phyloP scores from a whole-genome alignment of 2,113 vertebrate genomes.

The Psittacus erithacus region DNA sequence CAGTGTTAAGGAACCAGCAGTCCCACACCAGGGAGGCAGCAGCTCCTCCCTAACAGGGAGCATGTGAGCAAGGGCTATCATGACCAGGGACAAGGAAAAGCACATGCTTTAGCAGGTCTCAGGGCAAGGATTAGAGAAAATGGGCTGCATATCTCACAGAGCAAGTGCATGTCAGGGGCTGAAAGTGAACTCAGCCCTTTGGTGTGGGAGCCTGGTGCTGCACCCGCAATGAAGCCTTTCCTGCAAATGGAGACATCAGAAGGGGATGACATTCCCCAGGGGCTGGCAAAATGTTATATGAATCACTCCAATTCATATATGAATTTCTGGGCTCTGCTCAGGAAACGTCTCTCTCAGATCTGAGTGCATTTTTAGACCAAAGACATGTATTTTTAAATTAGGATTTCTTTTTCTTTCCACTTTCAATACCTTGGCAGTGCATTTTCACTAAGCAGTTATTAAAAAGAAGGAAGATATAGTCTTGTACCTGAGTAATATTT shows the following conservation, averaged over 20 bases:
- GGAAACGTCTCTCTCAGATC: constrained; percentile 42
- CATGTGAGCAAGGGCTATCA: background rate
- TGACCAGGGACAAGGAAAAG: background rate
- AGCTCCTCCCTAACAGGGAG: background rate
- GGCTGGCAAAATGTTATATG: constrained; percentile 45
- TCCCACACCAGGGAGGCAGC: background rate
- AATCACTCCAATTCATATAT: background rate
- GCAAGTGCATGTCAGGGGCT: accelerated
- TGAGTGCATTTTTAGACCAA: constrained; percentile 24
- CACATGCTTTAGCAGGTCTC: background rate
- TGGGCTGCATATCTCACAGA: background rate
- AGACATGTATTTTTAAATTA: constrained; percentile 34
- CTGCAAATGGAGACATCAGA: constrained; percentile 54
- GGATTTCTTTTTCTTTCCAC: background rate
- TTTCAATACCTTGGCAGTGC: background rate
- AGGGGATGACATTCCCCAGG: background rate
- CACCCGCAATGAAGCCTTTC: background rate
- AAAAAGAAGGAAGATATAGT: constrained; percentile 12
- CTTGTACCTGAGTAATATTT: background rate
- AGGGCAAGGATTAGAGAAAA: background rate
- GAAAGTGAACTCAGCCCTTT: background rate
- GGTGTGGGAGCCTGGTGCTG: background rate
- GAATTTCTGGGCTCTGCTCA: background rate
- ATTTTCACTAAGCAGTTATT: constrained; percentile 27
- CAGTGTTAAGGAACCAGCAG: background rate